Evolutionary conservation across 2,888 invertebrate genomes (phyloP), one percentile per base, ranked within the genome.

Genomic region (Dicranocentrus wangi): DNA sequence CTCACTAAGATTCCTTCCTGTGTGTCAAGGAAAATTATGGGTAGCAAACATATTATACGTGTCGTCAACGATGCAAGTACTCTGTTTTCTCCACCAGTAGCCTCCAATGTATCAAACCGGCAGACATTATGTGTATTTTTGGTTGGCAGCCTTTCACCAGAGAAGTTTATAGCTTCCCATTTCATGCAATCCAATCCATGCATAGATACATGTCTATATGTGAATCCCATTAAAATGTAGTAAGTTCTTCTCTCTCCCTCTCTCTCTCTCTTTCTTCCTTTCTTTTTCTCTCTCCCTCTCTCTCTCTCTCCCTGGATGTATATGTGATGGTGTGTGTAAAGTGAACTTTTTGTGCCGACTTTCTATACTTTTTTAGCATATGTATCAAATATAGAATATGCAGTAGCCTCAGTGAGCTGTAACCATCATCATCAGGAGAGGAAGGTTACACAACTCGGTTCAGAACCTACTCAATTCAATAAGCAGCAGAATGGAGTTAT

Each of bases 371-470:
- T 25, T 1, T 58, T 2, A 58, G 27, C 58, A 58, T 58, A 58
- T 58, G 58, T 58, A 27, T 23, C 58, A 25, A 27, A 8, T 8
- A 53, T 8, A 17, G 53, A 17, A 17, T 7, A 39, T 7, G 39
- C 39, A 39, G 13, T 39, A n/a, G n/a, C n/a, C n/a, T n/a, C n/a
- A n/a, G n/a, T n/a, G n/a, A n/a, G n/a, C n/a, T n/a, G n/a, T n/a
- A n/a, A n/a, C n/a, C n/a, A n/a, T n/a, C n/a, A n/a, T n/a, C n/a
- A n/a, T n/a, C n/a, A n/a, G n/a, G 21, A 55, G 32, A n/a, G 15
- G 28, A 72, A 23, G 73, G 60, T 73, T 80, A 68, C 73, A 72
- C 72, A 80, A 80, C 53, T 80, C 70, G n/a, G 5, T 70, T n/a
- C 61, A 61, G 47, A 47, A n/a, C 47, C 39, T 53, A 55, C 17